Evolutionary conservation across 2,113 vertebrate species (phyloP), one percentile per base, ranked within the genome.

Genomic region (Choloepus hoffmanni): DNA sequence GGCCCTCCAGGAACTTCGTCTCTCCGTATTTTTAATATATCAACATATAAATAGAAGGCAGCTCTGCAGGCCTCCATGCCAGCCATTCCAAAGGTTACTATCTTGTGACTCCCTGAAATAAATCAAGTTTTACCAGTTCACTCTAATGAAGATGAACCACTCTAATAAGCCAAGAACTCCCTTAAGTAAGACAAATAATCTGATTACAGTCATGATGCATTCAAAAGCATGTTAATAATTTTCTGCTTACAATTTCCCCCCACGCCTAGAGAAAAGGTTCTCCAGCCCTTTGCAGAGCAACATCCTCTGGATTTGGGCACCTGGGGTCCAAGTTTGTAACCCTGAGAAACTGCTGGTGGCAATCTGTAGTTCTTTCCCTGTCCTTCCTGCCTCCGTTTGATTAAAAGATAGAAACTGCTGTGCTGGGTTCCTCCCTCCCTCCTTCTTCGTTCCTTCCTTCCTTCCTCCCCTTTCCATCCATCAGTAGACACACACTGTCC

Each of bases 121-220:
- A 95, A 87, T 73, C 43, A 89, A 76, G 36, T 73, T 84, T 89
- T 76, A 74, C 43, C 79, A 79, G 58, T 68, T 90, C 78, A 55
- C 68, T 85, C 70, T 89, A 94, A 94, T 7, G 36, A 87, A 92
- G 77, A 19, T 65, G 87, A 89, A 1, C 0, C 58, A 83, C 30
- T 90, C 43, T 78, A 90, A 67, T 48, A 73, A 94, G 62, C 81
- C 67, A 89, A 90, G 30, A 85, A 73, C 72, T 58, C 50, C 87
- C 55, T 67, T 43, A 85, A 87, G 83, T 89, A 86, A 67, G 53
- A 36, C 7, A 12, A 28, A 45, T 40, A 76, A 53, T 79, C 76
- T 40, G 83, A 90, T 50, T 53, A 90, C 14, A 40, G 58, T 0
- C 15, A 60, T 48, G 30, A 33, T 58, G 50, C 36, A 18, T 53